Percentiles rank a stretch among this genome's conserved stretches.
phyloP scores from a whole-genome alignment of 2,797 vertebrate species.

The Acanthurus lineatus region DNA sequence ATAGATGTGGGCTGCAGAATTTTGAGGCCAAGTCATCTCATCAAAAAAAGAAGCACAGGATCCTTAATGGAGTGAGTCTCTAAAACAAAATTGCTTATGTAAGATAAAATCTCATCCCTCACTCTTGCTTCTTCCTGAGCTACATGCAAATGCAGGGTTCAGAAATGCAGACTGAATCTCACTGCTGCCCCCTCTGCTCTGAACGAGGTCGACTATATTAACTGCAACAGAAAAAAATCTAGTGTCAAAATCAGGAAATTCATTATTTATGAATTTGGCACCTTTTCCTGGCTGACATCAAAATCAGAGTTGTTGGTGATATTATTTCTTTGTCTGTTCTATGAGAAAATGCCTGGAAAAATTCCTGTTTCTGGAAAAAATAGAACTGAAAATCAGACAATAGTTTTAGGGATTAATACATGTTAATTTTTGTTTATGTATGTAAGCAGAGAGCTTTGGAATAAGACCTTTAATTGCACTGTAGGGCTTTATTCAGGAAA shows the following conservation, averaged over 20 bases:
- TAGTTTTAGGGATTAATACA: background rate
- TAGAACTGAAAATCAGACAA: background rate
- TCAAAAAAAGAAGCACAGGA: slow-evolving; percentile 29
- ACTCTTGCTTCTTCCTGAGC: slow-evolving; percentile 17
- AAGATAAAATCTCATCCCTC: slow-evolving; percentile 26
- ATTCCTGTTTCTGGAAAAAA: background rate
- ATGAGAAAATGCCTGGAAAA: background rate
- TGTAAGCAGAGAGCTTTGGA: slow-evolving; percentile 25
- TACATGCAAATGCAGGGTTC: slow-evolving; percentile 22
- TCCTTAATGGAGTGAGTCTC: slow-evolving; percentile 18
- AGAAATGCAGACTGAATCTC: slow-evolving; percentile 15
- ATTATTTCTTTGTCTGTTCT: background rate
- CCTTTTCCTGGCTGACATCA: slow-evolving; percentile 16
- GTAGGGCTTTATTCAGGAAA: slow-evolving; percentile 37
- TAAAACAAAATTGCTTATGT: slow-evolving; percentile 35
- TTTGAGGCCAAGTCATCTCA: slow-evolving; percentile 21
- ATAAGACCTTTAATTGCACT: slow-evolving; percentile 28
- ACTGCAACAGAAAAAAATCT: background rate
- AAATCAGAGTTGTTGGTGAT: slow-evolving; percentile 7
- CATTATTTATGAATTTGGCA: slow-evolving; percentile 22
- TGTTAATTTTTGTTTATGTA: slow-evolving; percentile 27
- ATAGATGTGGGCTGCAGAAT: background rate
- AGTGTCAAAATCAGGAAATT: slow-evolving; percentile 26
- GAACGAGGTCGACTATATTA: slow-evolving; percentile 24
- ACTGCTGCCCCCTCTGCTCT: slow-evolving; percentile 16